Conservation (phyloP, 1,140 invertebrate species). For the Kradibia gibbosae region DNA sequence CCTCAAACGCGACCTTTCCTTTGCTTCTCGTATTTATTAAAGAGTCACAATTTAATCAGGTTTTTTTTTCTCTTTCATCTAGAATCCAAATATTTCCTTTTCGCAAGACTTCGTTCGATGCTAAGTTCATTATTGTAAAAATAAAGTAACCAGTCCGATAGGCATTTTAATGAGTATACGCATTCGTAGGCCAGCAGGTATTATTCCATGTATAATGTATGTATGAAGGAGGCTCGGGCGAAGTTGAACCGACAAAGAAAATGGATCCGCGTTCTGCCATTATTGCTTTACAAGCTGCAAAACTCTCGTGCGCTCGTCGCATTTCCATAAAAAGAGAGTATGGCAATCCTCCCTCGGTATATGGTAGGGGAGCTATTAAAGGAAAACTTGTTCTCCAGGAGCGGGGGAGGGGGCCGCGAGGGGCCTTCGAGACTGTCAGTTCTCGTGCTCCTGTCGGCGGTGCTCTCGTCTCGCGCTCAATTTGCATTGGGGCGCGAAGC, state of each 20-base stretch:
- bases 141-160: too few relatives aligned
- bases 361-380: too few relatives aligned
- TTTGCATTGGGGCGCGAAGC: constrained; percentile 67
- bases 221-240: too few relatives aligned
- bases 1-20: constrained; percentile 62
- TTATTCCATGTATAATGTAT: too few relatives aligned
- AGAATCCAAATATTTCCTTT: neutral
- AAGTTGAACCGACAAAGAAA: too few relatives aligned
- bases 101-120: neutral
- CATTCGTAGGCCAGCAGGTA: too few relatives aligned
- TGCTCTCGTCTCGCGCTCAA: constrained; percentile 65
- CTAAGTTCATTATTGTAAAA: neutral
- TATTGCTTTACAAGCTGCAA: too few relatives aligned
- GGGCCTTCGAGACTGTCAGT: constrained; percentile 36
- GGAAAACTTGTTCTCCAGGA: neutral
- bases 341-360: too few relatives aligned
- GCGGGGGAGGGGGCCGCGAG: neutral
- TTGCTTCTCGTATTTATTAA: constrained; percentile 1
- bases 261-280: too few relatives aligned
- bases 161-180: too few relatives aligned
- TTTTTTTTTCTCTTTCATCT: neutral
- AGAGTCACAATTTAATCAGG: constrained; percentile 13
- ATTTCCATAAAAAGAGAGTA: too few relatives aligned
- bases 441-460: constrained; percentile 47
- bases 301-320: too few relatives aligned